These are phyloP conservation scores for Esox masquinongy DNA, from an alignment of 2,797 vertebrate genomes.

Conservation along the genomic window DNA sequence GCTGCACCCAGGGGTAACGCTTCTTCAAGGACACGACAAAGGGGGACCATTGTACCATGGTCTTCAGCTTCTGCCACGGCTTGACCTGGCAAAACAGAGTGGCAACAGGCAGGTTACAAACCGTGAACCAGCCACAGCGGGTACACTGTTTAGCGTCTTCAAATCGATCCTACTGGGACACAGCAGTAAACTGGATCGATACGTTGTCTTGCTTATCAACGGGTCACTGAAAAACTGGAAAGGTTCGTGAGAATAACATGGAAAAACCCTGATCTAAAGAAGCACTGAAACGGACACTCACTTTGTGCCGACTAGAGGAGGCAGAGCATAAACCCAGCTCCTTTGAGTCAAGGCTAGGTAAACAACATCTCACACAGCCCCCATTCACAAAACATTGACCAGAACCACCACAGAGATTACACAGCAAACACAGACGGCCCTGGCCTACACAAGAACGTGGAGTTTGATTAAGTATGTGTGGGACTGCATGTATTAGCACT, in stretches of 20 bases:
- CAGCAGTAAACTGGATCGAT: not conserved
- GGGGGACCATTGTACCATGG: constrained; percentile 84
- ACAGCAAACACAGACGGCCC: constrained; percentile 51
- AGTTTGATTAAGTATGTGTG: constrained; percentile 8
- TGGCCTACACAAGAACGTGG: constrained; percentile 28
- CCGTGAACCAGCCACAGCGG: not conserved
- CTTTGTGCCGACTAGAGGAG: not conserved
- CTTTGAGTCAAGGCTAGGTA: constrained; percentile 58
- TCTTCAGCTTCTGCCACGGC: constrained; percentile 86
- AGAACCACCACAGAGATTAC: constrained; percentile 38
- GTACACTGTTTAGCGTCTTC: not conserved
- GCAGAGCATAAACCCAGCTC: constrained; percentile 37
- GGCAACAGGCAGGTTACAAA: not conserved
- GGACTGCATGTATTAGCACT: not conserved
- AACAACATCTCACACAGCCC: constrained; percentile 48
- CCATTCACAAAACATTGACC: constrained; percentile 76
- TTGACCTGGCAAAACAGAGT: constrained; percentile 70
- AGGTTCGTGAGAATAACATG: not conserved
- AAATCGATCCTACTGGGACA: not conserved
- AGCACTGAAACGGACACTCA: not conserved
- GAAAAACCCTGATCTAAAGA: not conserved
- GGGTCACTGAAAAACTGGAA: not conserved
- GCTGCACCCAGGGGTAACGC: constrained; percentile 88
- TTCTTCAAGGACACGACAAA: constrained; percentile 84
- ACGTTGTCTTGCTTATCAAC: not conserved